Base-by-base conservation (phyloP, 2,113 vertebrate genomes). In the Riparia riparia region DNA sequence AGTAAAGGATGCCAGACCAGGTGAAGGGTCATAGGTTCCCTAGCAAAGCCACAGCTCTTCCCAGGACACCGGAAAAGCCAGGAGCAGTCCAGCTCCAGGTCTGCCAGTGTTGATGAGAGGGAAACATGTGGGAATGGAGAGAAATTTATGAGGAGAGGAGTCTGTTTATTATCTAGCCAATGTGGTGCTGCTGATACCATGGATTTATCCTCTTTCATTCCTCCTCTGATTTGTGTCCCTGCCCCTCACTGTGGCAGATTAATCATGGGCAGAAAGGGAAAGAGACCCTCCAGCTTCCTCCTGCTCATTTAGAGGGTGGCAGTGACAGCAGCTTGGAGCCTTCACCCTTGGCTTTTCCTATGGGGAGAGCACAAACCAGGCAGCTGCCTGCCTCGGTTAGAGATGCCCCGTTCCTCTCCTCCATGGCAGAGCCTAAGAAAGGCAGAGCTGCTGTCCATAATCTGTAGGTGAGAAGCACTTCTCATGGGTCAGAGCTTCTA, bases 121-220 rank as follows among this genome's bases (percentile, higher is more conserved):
- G 22, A 89, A 88, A n/a, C 10, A 4, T 32, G 41, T 17, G 5
- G 42, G 78, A 84, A 80, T 14, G 8, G 69, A 89, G 37, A 49
- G 26, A 94, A 89, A 97, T 97, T 96, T 97, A 95, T 64, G 93
- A 88, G 79, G 61, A 86, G 68, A 64, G 86, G 78, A 97, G 97
- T 97, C 96, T 95, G 97, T 98, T 98, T 98, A 98, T 98, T 98
- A 98, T 98, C 98, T 97, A 89, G 94, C 96, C 96, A 98, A 97
- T 96, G 96, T 96, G 94, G 89, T 79, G 88, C 93, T 96, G 97
- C 95, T 97, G 92, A 96, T 97, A 97, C 91, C 49, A 10, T 94
- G 97, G 97, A 98, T 98, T 98, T 98, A 98, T 98, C 95, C 95
- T 97, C 97, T 94, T 96, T 97, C 96, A 95, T 96, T 64, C 94